These are phyloP conservation scores for Cinclus cinclus DNA, from an alignment of 2,113 vertebrate species.

Conservation along the genomic window DNA sequence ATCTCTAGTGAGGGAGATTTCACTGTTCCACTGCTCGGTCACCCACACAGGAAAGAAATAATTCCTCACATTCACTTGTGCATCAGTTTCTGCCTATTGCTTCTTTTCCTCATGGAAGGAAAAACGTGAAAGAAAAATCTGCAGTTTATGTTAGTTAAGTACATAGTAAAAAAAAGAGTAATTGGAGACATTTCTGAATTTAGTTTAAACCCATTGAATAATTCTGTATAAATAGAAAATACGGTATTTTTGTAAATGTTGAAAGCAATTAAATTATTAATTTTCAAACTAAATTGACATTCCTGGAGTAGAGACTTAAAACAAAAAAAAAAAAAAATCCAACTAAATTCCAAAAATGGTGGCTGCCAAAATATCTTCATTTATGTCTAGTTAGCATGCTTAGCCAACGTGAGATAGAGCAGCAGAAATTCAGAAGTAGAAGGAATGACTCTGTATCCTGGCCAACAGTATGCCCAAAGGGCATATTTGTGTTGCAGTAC, in stretches of 20 bases:
- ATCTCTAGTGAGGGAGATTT: neutral
- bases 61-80: neutral
- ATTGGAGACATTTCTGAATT: neutral
- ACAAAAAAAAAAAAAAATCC: neutral
- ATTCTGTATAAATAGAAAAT: neutral
- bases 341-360: neutral
- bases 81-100: neutral
- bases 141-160: neutral
- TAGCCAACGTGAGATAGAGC: neutral
- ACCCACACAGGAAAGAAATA: neutral
- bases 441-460: neutral
- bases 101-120: neutral
- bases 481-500: neutral
- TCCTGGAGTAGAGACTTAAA: neutral
- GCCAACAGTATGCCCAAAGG: neutral
- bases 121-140: neutral
- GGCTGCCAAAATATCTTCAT: neutral
- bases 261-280: neutral
- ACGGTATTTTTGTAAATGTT: neutral
- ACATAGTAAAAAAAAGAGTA: accelerated
- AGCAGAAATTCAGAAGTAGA: neutral
- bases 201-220: neutral
- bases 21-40: neutral
- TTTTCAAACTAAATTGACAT: neutral
- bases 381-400: neutral